phyloP scores from a whole-genome alignment of 1,140 invertebrate species.

The Zaprionus taronus region DNA sequence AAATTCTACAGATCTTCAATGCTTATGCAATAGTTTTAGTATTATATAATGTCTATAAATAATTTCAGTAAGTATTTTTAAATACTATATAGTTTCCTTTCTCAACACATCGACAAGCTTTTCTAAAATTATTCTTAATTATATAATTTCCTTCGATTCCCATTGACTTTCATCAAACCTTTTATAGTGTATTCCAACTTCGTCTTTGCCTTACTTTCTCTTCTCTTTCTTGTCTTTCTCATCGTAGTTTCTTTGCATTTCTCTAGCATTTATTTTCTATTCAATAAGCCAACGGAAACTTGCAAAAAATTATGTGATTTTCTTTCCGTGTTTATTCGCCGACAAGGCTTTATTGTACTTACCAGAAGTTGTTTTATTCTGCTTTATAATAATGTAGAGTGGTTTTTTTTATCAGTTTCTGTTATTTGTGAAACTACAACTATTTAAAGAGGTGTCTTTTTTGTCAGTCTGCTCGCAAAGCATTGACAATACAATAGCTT shows the following conservation, averaged over 20 bases:
- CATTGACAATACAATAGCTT: too few species aligned
- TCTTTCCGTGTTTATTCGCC: slow-evolving; percentile 40
- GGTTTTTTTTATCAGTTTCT: not conserved
- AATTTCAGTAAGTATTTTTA: too few species aligned
- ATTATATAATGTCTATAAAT: too few species aligned
- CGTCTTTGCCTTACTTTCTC: not conserved
- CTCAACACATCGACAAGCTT: not conserved
- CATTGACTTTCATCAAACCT: not conserved
- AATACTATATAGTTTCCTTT: not conserved
- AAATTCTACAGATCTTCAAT: too few species aligned
- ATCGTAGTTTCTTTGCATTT: slow-evolving; percentile 18
- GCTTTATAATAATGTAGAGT: not conserved
- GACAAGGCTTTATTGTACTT: slow-evolving; percentile 4
- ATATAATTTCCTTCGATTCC: not conserved
- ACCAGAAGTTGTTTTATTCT: slow-evolving; percentile 5
- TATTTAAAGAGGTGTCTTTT: not conserved
- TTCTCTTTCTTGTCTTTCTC: not conserved
- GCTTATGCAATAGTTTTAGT: too few species aligned
- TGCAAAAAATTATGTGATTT: slow-evolving; percentile 50
- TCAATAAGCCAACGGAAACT: slow-evolving; percentile 54
- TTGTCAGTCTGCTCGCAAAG: too few species aligned
- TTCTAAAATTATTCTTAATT: too few species aligned
- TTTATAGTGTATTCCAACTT: slow-evolving; percentile 14
- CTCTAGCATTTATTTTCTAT: slow-evolving; percentile 18
- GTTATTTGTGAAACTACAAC: not conserved